Evolutionary conservation across 2,888 invertebrate species (phyloP), one percentile per base, ranked within the genome.

Genomic region (Latrodectus elegans): DNA sequence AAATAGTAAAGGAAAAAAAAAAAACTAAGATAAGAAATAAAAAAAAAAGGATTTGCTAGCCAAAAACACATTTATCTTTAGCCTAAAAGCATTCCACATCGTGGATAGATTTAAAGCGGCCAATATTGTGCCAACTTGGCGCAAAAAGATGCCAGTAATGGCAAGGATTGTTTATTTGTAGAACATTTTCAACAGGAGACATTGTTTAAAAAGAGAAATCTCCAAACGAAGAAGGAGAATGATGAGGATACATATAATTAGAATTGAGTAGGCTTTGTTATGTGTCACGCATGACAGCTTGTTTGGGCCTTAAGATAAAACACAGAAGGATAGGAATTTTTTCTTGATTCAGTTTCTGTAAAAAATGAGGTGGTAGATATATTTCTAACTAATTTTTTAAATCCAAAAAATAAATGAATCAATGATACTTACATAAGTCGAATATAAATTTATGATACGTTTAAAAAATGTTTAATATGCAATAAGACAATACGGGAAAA

Each of bases 101-200:
- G 72, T 11, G 55, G 74, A 81, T 76, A 70, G 86, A 87, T 87
- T 81, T 81, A 81, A 77, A 81, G 76, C 72, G 77, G 81, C 86
- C 86, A 87, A 87, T 87, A 87, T 87, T 87, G 81, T 87, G 81
- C 86, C 86, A 87, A 87, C 86, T 87, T 87, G 86, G 86, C 86
- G 86, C 86, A 87, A 81, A 73, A 82, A 77, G 84, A 87, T 75
- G 86, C 81, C 67, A 70, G 71, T 87, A 87, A 81, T 87, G 81
- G 86, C 81, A 77, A 67, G 52, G 67, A 80, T 26, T 87, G 86
- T 87, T 87, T 87, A 87, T 87, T 87, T 87, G 68, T 55, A 53
- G 70, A 67, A 71, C 67, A 15, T 65, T 73, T 60, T 60, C n/a
- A n/a, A 60, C 60, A 15, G n/a, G 60, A 8, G 60, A 15, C n/a